A percentile compares a stretch with the other conserved stretches of the same genome.
Evolutionary conservation across 2,888 invertebrate genomes (phyloP).

Genomic region (Epirrhoe alternata): DNA sequence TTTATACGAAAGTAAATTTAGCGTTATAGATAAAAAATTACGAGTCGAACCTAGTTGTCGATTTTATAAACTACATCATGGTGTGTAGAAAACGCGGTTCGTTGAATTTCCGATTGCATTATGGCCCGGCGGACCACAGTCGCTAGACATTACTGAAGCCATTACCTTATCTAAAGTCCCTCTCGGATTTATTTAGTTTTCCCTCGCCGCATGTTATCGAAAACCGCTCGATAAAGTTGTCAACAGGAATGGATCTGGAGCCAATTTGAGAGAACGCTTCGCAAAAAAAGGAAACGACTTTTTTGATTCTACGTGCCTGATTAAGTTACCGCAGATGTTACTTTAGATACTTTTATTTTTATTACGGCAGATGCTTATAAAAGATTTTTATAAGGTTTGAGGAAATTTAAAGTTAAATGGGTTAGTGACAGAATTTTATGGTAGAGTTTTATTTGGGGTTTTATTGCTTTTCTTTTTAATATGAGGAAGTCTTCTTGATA

Average conservation of each 20-base stretch:
- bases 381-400: conserved; percentile 33
- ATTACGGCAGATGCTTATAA: conserved; percentile 39
- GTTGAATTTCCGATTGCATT: conserved; percentile 80
- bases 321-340: conserved; percentile 55
- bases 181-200: conserved; percentile 85
- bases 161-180: conserved; percentile 85
- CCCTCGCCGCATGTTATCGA: conserved; percentile 85
- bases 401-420: conserved; percentile 21
- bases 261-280: conserved; percentile 78
- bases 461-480: not conserved
- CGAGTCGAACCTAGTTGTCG: not conserved
- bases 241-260: conserved; percentile 83
- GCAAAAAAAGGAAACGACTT: conserved; percentile 72
- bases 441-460: conserved; percentile 4
- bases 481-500: not conserved
- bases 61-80: conserved; percentile 11
- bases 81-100: conserved; percentile 64
- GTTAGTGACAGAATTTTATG: conserved; percentile 12
- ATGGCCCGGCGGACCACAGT: conserved; percentile 69
- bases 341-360: conserved; percentile 48
- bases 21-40: not conserved
- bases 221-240: conserved; percentile 85
- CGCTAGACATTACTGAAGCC: conserved; percentile 82
- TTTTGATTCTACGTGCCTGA: conserved; percentile 62
- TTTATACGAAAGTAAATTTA: no score